These are phyloP conservation scores for Bicyclus anynana DNA, from an alignment of 1,140 invertebrate genomes.

Conservation along the genomic window DNA sequence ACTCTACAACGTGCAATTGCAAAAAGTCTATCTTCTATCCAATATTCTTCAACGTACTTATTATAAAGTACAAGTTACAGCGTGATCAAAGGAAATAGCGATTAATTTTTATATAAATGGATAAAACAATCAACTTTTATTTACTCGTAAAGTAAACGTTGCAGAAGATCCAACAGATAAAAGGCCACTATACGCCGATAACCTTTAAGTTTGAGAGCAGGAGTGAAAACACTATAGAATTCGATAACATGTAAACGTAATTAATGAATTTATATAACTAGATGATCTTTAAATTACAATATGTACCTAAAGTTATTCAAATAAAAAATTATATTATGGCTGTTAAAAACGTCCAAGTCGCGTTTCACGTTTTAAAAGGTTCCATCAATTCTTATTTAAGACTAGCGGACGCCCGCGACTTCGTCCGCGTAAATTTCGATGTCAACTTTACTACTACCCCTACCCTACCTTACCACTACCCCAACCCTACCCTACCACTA, in stretches of 20 bases:
- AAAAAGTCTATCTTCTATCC: too few species aligned
- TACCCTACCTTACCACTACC: too few species aligned
- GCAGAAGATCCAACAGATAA: neutral
- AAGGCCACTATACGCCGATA: neutral
- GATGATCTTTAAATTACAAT: neutral
- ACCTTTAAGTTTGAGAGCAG: neutral
- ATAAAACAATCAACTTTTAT: too few species aligned
- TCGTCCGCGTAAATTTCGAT: too few species aligned
- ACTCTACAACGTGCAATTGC: too few species aligned
- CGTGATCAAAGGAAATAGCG: too few species aligned
- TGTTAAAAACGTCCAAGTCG: neutral
- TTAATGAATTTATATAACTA: neutral
- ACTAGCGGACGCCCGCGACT: too few species aligned
- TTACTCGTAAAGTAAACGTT: neutral
- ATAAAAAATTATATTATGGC: neutral
- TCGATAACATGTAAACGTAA: neutral
- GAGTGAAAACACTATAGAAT: neutral
- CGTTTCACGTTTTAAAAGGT: constrained; percentile 1
- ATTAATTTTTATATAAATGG: too few species aligned
- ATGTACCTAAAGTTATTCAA: neutral
- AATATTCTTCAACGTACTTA: too few species aligned
- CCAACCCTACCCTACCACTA: too few species aligned
- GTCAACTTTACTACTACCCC: too few species aligned
- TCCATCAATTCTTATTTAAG: neutral
- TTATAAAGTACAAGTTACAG: too few species aligned